phyloP scores from a whole-genome alignment of 92 coral and sea anemone genomes.

The Actinernus sp. region DNA sequence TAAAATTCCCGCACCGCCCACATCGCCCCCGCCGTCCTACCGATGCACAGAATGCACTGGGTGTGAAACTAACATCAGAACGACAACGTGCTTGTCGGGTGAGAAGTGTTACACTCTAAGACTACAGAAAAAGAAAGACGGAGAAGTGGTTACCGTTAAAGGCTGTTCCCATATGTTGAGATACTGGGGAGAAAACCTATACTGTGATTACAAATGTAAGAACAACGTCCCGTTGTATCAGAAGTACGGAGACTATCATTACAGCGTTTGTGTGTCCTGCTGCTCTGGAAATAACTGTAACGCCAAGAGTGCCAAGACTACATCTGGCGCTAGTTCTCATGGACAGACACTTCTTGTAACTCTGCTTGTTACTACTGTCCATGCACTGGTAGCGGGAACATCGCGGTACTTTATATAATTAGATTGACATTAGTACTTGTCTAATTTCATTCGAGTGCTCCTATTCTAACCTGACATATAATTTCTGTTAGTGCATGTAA shows the following conservation, averaged over 20 bases:
- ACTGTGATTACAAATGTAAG: slow-evolving; percentile 52
- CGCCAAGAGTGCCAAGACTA: not conserved
- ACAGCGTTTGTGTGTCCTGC: slow-evolving; percentile 58
- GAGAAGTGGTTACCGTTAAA: slow-evolving; percentile 35
- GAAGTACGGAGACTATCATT: not conserved
- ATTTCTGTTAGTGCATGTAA: too few relatives aligned
- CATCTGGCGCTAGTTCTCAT: too few relatives aligned
- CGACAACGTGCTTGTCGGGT: slow-evolving; percentile 16
- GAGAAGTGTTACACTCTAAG: slow-evolving; percentile 55
- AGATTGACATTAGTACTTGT: too few relatives aligned
- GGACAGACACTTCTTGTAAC: too few relatives aligned
- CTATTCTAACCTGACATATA: too few relatives aligned
- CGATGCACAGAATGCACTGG: slow-evolving; percentile 39
- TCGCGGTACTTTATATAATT: too few relatives aligned
- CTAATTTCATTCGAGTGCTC: too few relatives aligned
- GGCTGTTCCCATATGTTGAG: slow-evolving; percentile 50
- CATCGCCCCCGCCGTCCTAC: slow-evolving; percentile 44
- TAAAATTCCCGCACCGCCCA: slow-evolving; percentile 54
- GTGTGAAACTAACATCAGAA: slow-evolving; percentile 4
- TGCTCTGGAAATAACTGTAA: slow-evolving; percentile 60
- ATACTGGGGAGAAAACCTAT: slow-evolving; percentile 47
- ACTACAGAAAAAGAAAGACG: slow-evolving; percentile 19
- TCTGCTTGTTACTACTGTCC: too few relatives aligned
- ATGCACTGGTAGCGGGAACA: too few relatives aligned
- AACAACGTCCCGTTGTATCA: slow-evolving; percentile 21